Percentiles rank a stretch among this genome's conserved stretches.
These are phyloP conservation scores for Oscheius sp. DNA, from an alignment of 2,888 invertebrate genomes.

Conservation along the genomic window DNA sequence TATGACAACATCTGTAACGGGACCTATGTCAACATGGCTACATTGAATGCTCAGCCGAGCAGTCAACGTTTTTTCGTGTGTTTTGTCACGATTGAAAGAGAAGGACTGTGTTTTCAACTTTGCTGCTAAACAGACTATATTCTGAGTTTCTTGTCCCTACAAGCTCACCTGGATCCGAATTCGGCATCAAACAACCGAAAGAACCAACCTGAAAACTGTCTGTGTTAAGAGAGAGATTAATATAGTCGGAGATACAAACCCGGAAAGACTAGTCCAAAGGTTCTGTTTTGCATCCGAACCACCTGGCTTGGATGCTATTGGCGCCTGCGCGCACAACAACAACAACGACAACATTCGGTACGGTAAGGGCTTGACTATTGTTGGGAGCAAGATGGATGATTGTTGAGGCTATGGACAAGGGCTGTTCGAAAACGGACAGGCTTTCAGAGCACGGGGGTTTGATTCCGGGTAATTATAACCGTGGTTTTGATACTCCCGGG, in stretches of 20 bases:
- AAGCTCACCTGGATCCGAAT: conserved; percentile 8
- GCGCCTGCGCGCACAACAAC: background rate
- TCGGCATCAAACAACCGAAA: conserved; percentile 14
- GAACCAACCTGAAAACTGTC: background rate
- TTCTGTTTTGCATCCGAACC: background rate
- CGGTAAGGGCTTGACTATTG: background rate
- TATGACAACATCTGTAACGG: conserved; percentile 3
- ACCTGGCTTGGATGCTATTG: background rate
- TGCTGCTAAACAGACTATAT: too few species aligned
- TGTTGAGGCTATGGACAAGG: too few species aligned
- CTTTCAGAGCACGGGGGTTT: too few species aligned
- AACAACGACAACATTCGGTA: background rate
- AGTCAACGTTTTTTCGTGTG: background rate
- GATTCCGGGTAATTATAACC: too few species aligned
- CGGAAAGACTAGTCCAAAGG: background rate
- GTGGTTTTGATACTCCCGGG: background rate
- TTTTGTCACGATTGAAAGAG: background rate
- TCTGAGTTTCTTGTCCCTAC: background rate
- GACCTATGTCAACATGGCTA: too few species aligned
- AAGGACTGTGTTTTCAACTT: background rate
- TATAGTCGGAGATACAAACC: background rate
- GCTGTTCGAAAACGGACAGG: too few species aligned
- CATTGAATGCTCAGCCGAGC: too few species aligned
- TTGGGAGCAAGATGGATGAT: too few species aligned
- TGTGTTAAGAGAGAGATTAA: background rate